Conservation (phyloP, 2,888 invertebrate species). For the Deilephila elpenor region DNA sequence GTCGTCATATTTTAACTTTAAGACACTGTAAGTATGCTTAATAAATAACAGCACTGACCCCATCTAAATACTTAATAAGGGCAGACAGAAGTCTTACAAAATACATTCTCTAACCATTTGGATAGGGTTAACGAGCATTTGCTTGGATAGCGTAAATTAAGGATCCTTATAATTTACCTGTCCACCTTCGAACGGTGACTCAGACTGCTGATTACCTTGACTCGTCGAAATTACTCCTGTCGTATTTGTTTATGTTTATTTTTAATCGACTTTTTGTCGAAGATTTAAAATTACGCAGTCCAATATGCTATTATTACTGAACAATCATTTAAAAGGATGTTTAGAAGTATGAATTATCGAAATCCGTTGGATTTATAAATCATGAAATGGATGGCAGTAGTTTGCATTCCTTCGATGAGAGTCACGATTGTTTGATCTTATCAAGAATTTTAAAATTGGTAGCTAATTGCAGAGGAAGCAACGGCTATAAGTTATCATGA, state of each 20-base stretch:
- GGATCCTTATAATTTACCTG: conserved; percentile 23
- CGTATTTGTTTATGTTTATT: conserved; percentile 1
- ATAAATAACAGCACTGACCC: too few species aligned
- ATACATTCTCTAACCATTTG: background rate
- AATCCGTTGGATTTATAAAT: background rate
- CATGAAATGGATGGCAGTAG: background rate
- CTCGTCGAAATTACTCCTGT: conserved; percentile 4
- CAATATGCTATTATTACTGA: too few species aligned
- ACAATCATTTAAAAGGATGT: background rate
- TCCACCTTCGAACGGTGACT: conserved; percentile 13
- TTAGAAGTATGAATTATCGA: background rate
- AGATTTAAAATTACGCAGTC: background rate
- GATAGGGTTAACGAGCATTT: background rate
- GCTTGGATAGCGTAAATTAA: conserved; percentile 9
- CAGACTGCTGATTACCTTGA: conserved; percentile 18
- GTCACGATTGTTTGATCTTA: background rate
- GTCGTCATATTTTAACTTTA: too few species aligned
- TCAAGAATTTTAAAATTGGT: conserved; percentile 11
- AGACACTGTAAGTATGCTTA: too few species aligned
- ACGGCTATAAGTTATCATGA: background rate
- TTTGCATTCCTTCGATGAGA: background rate
- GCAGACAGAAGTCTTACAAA: background rate
- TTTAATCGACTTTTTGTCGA: background rate
- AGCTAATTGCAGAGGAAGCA: background rate
- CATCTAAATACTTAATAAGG: too few species aligned